Percentiles rank a stretch among this genome's conserved stretches.
Evolutionary conservation across 37 sponge, comb jelly and placozoan species (phyloP).

Genomic region (Geodia barretti): DNA sequence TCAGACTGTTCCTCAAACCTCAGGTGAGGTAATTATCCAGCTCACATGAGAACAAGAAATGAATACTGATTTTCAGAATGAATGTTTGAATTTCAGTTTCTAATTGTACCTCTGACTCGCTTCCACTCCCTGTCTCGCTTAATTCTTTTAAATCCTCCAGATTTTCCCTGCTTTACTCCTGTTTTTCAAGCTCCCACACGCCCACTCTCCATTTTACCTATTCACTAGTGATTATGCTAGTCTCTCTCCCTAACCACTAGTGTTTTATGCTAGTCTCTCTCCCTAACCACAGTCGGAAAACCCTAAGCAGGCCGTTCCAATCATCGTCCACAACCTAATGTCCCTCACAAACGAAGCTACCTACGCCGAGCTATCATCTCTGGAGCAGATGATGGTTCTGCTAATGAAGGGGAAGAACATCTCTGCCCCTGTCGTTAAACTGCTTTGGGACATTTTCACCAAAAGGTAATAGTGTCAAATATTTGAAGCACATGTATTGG

Average conservation of each 20-base stretch:
- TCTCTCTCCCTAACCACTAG: neutral
- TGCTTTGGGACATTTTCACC: constrained; percentile 55
- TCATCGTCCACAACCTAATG: constrained; percentile 44
- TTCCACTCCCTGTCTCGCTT: neutral
- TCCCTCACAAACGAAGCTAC: constrained; percentile 38
- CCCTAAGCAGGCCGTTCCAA: neutral
- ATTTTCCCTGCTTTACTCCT: too few relatives aligned
- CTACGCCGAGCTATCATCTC: constrained; percentile 64
- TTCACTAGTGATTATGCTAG: too few relatives aligned
- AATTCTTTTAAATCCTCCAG: too few relatives aligned
- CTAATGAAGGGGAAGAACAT: constrained; percentile 54
- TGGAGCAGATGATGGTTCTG: constrained; percentile 72
- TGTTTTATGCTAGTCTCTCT: neutral
- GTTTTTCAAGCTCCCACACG: too few relatives aligned
- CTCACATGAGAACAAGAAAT: neutral
- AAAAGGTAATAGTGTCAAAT: too few relatives aligned
- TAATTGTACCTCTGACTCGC: too few relatives aligned
- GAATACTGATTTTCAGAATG: neutral
- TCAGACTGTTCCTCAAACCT: constrained; percentile 74
- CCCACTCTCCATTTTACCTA: too few relatives aligned
- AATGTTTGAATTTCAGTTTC: too few relatives aligned
- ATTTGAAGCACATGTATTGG: too few relatives aligned
- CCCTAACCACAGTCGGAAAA: neutral
- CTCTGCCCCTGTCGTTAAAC: constrained; percentile 35
- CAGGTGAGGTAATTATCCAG: neutral